Evolutionary conservation across 2,797 vertebrate species (phyloP).

Genomic region (Acridotheres tristis): DNA sequence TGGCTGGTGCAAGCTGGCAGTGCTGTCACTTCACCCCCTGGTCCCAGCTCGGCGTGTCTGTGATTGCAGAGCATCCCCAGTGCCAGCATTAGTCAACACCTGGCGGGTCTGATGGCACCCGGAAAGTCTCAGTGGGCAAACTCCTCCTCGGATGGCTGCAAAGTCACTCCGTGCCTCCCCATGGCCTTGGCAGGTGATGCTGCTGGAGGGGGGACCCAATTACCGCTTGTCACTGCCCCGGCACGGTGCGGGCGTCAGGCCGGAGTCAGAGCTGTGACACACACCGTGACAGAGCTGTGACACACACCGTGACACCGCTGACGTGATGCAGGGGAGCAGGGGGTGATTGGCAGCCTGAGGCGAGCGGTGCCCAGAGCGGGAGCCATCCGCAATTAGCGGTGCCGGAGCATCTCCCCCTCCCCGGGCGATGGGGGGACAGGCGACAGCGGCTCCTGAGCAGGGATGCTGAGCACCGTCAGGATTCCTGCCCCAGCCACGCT

Average conservation of each 20-base stretch:
- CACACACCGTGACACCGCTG: not conserved
- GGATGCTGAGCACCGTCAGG: not conserved
- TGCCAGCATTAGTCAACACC: not conserved
- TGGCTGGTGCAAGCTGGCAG: not conserved
- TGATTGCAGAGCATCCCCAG: not conserved
- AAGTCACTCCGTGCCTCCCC: not conserved
- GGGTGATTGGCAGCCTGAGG: not conserved
- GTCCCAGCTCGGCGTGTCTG: not conserved
- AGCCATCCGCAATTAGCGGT: not conserved
- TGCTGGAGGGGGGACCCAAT: not conserved
- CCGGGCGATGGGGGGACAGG: fast-evolving
- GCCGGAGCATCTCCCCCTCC: not conserved
- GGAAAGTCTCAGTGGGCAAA: not conserved
- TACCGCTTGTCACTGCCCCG: not conserved
- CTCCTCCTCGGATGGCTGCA: not conserved
- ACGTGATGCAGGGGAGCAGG: not conserved
- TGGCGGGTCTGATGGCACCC: not conserved
- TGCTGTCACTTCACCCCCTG: not conserved
- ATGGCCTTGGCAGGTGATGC: not conserved
- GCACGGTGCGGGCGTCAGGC: not conserved
- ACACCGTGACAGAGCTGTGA: not conserved
- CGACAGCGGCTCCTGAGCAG: not conserved
- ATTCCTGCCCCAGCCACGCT: not conserved
- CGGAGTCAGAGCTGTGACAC: not conserved
- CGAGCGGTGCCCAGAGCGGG: not conserved